Evolutionary conservation across 1,140 invertebrate genomes (phyloP).

Genomic region (Chlorops oryzae): DNA sequence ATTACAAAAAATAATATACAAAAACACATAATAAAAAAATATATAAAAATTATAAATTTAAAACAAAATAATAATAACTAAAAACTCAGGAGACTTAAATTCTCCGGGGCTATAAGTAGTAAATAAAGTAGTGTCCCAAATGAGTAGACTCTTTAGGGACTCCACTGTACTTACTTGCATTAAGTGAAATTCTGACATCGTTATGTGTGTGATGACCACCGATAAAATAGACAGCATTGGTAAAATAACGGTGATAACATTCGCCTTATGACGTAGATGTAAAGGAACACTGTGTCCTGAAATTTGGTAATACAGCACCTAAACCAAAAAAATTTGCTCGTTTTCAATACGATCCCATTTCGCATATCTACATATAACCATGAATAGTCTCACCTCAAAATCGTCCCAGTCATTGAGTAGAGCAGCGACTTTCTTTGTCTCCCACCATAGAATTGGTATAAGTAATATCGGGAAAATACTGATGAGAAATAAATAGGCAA

Average conservation of each 20-base stretch:
- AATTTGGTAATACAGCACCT: conserved; percentile 53
- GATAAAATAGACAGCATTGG: conserved; percentile 55
- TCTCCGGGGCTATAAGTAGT: neutral
- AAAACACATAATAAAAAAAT: too few relatives aligned
- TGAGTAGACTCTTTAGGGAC: too few relatives aligned
- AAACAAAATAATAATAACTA: neutral
- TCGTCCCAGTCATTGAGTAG: conserved; percentile 57
- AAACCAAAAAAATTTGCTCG: conserved; percentile 13
- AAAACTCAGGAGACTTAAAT: neutral
- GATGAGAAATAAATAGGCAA: conserved; percentile 61
- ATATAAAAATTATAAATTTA: conserved; percentile 5
- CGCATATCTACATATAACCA: too few relatives aligned
- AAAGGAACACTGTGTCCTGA: conserved; percentile 50
- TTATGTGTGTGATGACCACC: conserved; percentile 58
- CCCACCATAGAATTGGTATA: conserved; percentile 58
- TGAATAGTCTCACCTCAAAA: conserved; percentile 53
- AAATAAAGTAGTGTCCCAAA: neutral
- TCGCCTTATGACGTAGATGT: conserved; percentile 49
- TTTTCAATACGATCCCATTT: too few relatives aligned
- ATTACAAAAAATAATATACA: too few relatives aligned
- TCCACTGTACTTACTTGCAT: conserved; percentile 50
- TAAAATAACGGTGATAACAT: conserved; percentile 51
- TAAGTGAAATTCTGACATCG: conserved; percentile 58
- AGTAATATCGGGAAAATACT: conserved; percentile 58
- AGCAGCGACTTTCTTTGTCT: conserved; percentile 54